A percentile compares a stretch with the other conserved stretches of the same genome.
phyloP scores from a whole-genome alignment of 2,888 invertebrate species.

The Cepaea hortensis region DNA sequence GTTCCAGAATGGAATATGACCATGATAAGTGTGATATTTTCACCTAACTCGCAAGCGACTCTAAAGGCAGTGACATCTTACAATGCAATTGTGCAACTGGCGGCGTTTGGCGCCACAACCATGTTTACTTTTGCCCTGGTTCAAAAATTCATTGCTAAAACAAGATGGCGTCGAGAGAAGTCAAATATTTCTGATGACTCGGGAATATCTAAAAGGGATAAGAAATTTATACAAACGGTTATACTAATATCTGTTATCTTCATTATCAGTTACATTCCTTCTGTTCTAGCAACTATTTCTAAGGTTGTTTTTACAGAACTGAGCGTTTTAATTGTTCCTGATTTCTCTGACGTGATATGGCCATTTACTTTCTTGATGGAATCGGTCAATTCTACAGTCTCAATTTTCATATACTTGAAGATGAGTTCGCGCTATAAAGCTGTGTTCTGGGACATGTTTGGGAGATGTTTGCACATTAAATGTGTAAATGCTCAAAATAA shows the following conservation, averaged over 20 bases:
- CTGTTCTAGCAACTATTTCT: neutral
- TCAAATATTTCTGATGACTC: neutral
- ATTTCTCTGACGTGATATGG: neutral
- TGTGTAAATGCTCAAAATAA: no score
- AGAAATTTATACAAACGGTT: neutral
- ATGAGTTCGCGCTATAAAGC: neutral
- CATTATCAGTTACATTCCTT: conserved; percentile 12
- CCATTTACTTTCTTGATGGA: neutral
- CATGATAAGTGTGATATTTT: no score
- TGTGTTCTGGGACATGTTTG: neutral
- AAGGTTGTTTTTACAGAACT: neutral
- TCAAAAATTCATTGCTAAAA: conserved; percentile 3
- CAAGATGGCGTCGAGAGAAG: conserved; percentile 1
- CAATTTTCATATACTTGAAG: neutral
- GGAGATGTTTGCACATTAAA: neutral
- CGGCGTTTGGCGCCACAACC: neutral
- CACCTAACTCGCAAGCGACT: neutral
- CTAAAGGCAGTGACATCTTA: neutral
- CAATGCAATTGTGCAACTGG: neutral
- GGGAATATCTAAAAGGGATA: neutral
- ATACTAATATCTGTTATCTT: conserved; percentile 9
- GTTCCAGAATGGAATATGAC: neutral
- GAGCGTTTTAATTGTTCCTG: no score
- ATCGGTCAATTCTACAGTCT: neutral
- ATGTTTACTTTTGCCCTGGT: conserved; percentile 4